A percentile compares a stretch with the other conserved stretches of the same genome.
Conservation (phyloP, 2,113 vertebrate species). For the Cavia porcellus region DNA sequence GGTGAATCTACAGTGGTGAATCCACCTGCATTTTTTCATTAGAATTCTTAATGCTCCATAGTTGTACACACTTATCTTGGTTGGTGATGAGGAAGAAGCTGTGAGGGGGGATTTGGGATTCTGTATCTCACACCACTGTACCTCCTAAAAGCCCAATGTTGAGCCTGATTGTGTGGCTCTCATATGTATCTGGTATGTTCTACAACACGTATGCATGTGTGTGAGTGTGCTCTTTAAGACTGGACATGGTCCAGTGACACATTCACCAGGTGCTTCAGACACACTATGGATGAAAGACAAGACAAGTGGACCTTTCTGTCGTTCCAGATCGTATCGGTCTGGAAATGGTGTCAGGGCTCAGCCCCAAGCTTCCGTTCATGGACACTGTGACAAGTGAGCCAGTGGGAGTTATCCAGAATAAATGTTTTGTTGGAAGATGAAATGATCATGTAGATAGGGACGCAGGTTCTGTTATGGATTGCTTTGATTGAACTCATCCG, state of each 20-base stretch:
- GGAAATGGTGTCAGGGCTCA: background rate
- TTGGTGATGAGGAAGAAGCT: background rate
- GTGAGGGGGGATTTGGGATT: background rate
- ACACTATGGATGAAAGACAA: background rate
- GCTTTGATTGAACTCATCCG: background rate
- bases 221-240: background rate
- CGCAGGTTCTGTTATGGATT: background rate
- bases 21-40: background rate
- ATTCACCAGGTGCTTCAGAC: background rate
- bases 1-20: background rate
- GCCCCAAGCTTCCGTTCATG: background rate
- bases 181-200: background rate
- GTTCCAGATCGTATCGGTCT: constrained; percentile 23
- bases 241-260: background rate
- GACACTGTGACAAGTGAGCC: background rate
- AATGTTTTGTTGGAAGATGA: constrained; percentile 22
- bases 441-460: background rate
- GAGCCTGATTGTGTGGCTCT: background rate
- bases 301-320: background rate
- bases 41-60: background rate
- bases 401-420: background rate
- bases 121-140: background rate
- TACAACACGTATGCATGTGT: background rate
- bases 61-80: background rate
- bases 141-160: background rate